A percentile compares a stretch with the other conserved stretches of the same genome.
These are phyloP conservation scores for Microtus richardsoni DNA, from an alignment of 2,113 vertebrate species.

Conservation along the genomic window DNA sequence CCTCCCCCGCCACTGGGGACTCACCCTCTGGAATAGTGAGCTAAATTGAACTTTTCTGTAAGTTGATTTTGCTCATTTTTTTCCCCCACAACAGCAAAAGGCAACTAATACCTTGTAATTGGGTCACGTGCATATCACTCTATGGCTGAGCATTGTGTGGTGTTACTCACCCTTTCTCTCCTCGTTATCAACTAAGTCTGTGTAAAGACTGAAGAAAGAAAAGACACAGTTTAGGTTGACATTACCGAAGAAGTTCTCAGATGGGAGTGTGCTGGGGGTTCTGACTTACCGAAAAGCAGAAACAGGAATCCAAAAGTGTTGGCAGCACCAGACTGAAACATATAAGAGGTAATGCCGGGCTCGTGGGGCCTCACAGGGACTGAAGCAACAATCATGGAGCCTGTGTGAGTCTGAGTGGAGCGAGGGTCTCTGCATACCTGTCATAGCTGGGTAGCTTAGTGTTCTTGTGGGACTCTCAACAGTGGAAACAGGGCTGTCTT, in stretches of 20 bases:
- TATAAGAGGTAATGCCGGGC: not conserved
- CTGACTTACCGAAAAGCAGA: not conserved
- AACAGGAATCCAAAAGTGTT: not conserved
- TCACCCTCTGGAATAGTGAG: not conserved
- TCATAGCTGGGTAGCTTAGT: not conserved
- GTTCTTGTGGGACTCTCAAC: not conserved
- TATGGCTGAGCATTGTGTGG: not conserved
- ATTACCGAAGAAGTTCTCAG: not conserved
- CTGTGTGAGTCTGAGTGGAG: not conserved
- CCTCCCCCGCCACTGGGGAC: not conserved
- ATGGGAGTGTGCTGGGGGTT: not conserved
- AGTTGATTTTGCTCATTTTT: not conserved
- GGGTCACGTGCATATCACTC: not conserved
- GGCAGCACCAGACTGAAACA: not conserved
- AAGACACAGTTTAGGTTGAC: conserved; percentile 44
- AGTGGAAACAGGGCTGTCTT: not conserved
- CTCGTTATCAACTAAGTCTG: not conserved
- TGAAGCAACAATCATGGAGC: not conserved
- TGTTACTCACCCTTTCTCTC: not conserved
- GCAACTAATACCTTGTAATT: not conserved
- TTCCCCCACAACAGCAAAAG: not conserved
- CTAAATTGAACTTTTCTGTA: not conserved
- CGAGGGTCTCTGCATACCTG: not conserved
- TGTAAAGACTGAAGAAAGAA: conserved; percentile 46
- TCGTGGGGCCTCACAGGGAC: not conserved